phyloP scores from a whole-genome alignment of 2,797 vertebrate genomes.

The Hapalemur alaotrensis region DNA sequence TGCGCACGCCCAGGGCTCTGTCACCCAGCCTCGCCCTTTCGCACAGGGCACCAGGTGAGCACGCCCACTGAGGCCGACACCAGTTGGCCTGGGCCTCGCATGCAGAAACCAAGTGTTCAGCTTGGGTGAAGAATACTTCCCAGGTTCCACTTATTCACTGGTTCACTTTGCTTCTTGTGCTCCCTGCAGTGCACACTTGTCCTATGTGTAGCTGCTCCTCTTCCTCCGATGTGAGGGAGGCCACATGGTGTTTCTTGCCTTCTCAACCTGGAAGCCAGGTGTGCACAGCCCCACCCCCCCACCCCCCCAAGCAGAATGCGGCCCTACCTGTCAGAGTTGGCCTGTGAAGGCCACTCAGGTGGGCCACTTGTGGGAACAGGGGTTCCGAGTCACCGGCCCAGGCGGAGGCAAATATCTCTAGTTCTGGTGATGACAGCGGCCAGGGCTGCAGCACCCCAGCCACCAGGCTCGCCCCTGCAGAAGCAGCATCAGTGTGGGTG shows the following conservation, averaged over 20 bases:
- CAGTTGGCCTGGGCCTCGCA: not conserved
- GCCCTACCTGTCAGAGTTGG: rapidly evolving
- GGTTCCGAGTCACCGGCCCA: not conserved
- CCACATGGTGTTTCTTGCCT: too few relatives aligned
- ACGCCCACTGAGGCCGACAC: not conserved
- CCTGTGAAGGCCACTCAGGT: rapidly evolving
- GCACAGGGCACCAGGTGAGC: rapidly evolving
- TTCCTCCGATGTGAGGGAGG: not conserved
- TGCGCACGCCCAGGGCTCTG: not conserved
- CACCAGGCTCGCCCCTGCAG: too few relatives aligned
- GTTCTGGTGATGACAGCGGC: not conserved
- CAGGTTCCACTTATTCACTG: not conserved
- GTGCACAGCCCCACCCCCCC: not conserved
- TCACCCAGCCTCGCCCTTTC: not conserved
- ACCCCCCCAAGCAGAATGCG: not conserved
- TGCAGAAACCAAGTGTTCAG: not conserved
- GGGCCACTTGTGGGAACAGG: rapidly evolving
- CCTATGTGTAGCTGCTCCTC: not conserved
- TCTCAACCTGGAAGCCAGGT: not conserved
- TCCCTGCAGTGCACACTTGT: not conserved
- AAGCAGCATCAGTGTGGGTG: not conserved
- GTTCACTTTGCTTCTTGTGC: not conserved
- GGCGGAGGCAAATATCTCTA: rapidly evolving
- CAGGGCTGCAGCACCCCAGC: not conserved
- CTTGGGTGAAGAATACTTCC: not conserved